phyloP scores from a whole-genome alignment of 2,797 vertebrate genomes.

The Ara ararauna region DNA sequence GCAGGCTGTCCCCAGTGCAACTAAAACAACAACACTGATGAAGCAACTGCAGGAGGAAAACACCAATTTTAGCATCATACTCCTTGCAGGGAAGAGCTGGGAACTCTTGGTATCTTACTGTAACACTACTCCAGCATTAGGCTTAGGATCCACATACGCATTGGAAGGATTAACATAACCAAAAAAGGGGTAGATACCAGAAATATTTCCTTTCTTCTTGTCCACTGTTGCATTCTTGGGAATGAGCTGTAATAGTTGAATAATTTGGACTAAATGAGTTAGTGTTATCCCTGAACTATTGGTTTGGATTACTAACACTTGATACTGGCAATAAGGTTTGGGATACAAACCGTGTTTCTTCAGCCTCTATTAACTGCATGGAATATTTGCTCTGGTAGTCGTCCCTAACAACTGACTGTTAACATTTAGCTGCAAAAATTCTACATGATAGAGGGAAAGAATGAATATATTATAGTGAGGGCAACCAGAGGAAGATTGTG shows the following conservation, averaged over 20 bases:
- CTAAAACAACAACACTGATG: not conserved
- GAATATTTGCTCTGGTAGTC: not conserved
- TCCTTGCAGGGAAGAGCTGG: not conserved
- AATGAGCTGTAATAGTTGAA: not conserved
- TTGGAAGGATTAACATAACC: not conserved
- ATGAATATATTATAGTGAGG: fast-evolving
- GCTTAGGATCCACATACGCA: not conserved
- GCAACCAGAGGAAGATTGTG: not conserved
- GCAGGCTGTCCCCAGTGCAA: not conserved
- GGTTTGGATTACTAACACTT: not conserved
- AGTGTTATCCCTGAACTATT: not conserved
- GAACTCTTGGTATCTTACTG: not conserved
- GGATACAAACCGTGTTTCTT: not conserved
- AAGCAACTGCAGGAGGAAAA: not conserved
- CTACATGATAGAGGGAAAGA: not conserved
- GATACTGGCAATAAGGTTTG: not conserved
- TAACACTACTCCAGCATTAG: not conserved
- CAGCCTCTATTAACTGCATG: not conserved
- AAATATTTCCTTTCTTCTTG: not conserved
- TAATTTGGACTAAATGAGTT: not conserved
- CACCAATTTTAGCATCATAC: not conserved
- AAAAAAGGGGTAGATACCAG: not conserved
- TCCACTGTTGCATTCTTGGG: not conserved
- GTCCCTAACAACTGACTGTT: not conserved
- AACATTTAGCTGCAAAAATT: not conserved